A percentile compares a stretch with the other conserved stretches of the same genome.
These are phyloP conservation scores for Agrilus planipennis DNA, from an alignment of 1,140 invertebrate species.

Conservation along the genomic window DNA sequence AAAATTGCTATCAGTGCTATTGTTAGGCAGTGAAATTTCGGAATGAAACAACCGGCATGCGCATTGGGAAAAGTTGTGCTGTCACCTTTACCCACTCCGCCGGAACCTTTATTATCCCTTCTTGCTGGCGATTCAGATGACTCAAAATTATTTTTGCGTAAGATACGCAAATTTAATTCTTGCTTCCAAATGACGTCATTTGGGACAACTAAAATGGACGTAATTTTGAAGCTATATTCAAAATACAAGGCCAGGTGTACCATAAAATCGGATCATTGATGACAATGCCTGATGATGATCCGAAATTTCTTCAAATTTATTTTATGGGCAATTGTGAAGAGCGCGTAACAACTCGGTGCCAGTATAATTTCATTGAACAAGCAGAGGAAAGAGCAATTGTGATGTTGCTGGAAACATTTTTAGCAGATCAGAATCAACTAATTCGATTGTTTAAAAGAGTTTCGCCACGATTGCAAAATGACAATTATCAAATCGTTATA, in stretches of 20 bases:
- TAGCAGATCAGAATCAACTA: conserved; percentile 27
- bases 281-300: neutral
- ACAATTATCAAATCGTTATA: conserved; percentile 32
- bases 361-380: conserved; percentile 19
- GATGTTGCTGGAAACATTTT: conserved; percentile 21
- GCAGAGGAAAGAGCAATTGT: conserved; percentile 2
- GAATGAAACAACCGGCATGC: conserved; percentile 14
- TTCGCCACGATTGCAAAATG: conserved; percentile 26
- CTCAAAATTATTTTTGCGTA: conserved; percentile 25
- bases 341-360: conserved; percentile 15
- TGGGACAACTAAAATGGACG: conserved; percentile 12
- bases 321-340: conserved; percentile 1
- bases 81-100: conserved; percentile 10
- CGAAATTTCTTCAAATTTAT: conserved; percentile 10
- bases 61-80: conserved; percentile 14
- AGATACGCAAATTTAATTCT: conserved; percentile 26
- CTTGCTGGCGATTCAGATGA: conserved; percentile 20
- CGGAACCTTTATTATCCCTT: conserved; percentile 20
- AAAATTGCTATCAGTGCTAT: conserved; percentile 7
- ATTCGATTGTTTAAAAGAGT: conserved; percentile 29
- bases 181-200: conserved; percentile 13
- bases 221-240: conserved; percentile 16
- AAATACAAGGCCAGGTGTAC: conserved; percentile 22
- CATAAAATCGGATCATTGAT: conserved; percentile 4
- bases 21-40: conserved; percentile 22